A percentile compares a stretch with the other conserved stretches of the same genome.
These are phyloP conservation scores for Erebia ligea DNA, from an alignment of 2,888 invertebrate species.

Conservation along the genomic window DNA sequence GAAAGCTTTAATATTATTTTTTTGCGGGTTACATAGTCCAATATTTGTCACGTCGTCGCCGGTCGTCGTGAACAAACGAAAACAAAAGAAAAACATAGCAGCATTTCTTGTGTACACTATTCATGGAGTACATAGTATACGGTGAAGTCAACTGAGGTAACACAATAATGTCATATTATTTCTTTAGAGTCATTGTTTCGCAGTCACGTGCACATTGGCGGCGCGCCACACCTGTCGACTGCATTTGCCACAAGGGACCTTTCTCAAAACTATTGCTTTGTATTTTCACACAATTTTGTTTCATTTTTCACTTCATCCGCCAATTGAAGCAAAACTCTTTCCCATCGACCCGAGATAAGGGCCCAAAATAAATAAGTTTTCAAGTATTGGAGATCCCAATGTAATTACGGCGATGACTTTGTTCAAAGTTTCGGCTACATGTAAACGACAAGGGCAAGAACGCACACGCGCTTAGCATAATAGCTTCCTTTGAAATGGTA, in stretches of 20 bases:
- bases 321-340: constrained; percentile 53
- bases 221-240: constrained; percentile 63
- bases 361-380: constrained; percentile 36
- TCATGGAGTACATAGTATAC: constrained; percentile 28
- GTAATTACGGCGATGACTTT: constrained; percentile 37
- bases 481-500: constrained; percentile 33
- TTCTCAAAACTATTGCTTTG: constrained; percentile 67
- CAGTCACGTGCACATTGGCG: constrained; percentile 64
- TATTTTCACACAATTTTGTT: constrained; percentile 60
- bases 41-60: constrained; percentile 12
- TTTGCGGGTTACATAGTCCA: not conserved
- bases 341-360: constrained; percentile 38
- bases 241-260: constrained; percentile 63
- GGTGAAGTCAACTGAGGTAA: constrained; percentile 34
- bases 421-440: constrained; percentile 34
- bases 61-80: constrained; percentile 1
- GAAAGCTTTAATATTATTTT: not conserved
- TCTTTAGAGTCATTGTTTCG: constrained; percentile 55
- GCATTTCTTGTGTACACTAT: constrained; percentile 26
- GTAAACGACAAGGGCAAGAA: constrained; percentile 33
- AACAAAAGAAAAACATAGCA: constrained; percentile 15
- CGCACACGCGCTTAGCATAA: constrained; percentile 34
- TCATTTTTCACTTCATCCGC: constrained; percentile 56
- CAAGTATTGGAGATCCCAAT: constrained; percentile 36
- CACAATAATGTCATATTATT: constrained; percentile 41